Evolutionary conservation across 2,888 invertebrate genomes (phyloP).

Genomic region (Spilosoma lubricipeda): DNA sequence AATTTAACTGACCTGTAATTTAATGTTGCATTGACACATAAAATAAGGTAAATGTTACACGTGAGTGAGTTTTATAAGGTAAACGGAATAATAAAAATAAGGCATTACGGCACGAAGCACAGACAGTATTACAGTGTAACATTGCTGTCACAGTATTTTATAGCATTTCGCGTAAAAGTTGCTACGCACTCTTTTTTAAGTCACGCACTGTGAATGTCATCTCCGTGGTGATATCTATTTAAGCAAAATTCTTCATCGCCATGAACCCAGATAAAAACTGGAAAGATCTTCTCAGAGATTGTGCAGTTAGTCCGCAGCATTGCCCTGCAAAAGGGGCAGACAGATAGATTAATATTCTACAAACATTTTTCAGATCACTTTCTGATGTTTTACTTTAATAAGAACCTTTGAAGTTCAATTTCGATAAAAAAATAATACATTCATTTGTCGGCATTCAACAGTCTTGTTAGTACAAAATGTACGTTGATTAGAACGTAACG

Average conservation of each 20-base stretch:
- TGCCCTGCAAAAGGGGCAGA: not conserved
- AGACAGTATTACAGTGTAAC: not conserved
- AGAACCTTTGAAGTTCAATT: not conserved
- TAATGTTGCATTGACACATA: not conserved
- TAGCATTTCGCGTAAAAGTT: not conserved
- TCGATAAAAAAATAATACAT: not conserved
- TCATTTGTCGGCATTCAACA: not conserved
- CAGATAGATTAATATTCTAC: not conserved
- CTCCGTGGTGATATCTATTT: not conserved
- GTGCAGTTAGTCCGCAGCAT: not conserved
- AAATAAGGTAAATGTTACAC: not conserved
- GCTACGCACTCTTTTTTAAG: no score
- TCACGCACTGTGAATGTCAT: not conserved
- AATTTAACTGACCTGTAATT: no score
- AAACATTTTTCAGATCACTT: not conserved
- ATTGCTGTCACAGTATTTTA: not conserved
- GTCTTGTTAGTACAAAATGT: constrained; percentile 19
- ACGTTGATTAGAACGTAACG: constrained; percentile 28
- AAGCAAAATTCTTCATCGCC: not conserved
- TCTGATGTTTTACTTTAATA: not conserved
- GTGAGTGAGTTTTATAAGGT: not conserved
- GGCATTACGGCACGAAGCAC: not conserved
- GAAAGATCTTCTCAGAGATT: not conserved
- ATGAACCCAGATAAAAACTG: not conserved
- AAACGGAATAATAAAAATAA: not conserved